Evolutionary conservation across 2,113 vertebrate genomes (phyloP).

Genomic region (Halichoerus grypus): DNA sequence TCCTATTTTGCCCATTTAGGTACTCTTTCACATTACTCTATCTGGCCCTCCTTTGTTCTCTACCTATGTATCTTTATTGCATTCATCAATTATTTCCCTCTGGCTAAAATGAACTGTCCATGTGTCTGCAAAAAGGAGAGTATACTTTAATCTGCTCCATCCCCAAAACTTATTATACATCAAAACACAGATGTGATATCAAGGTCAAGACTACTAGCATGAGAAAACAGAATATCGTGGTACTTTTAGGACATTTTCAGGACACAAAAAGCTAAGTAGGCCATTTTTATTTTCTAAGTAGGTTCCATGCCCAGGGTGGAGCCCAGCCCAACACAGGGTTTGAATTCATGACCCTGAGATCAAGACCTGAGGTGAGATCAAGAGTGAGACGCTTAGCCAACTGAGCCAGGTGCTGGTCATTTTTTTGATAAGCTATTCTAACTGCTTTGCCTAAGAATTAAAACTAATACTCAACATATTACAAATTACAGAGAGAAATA

Average conservation of each 20-base stretch:
- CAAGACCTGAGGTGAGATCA: neutral
- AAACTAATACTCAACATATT: neutral
- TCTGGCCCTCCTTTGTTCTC: neutral
- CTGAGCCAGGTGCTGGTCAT: neutral
- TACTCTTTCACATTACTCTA: neutral
- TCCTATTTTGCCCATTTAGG: neutral
- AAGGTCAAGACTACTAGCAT: neutral
- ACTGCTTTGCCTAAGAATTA: neutral
- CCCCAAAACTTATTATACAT: neutral
- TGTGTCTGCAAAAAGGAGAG: neutral
- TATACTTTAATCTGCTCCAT: neutral
- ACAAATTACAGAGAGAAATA: neutral
- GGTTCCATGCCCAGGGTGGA: no score
- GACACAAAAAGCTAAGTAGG: neutral
- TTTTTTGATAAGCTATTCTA: neutral
- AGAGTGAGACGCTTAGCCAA: neutral
- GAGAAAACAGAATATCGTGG: neutral
- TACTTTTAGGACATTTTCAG: neutral
- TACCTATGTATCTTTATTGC: neutral
- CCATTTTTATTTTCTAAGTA: neutral
- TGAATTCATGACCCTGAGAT: neutral
- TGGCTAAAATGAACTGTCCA: neutral
- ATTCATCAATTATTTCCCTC: neutral
- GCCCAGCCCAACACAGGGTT: neutral
- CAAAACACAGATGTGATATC: neutral